A percentile compares a stretch with the other conserved stretches of the same genome.
Evolutionary conservation across 2,888 invertebrate species (phyloP).

Genomic region (Poecilus cupreus): DNA sequence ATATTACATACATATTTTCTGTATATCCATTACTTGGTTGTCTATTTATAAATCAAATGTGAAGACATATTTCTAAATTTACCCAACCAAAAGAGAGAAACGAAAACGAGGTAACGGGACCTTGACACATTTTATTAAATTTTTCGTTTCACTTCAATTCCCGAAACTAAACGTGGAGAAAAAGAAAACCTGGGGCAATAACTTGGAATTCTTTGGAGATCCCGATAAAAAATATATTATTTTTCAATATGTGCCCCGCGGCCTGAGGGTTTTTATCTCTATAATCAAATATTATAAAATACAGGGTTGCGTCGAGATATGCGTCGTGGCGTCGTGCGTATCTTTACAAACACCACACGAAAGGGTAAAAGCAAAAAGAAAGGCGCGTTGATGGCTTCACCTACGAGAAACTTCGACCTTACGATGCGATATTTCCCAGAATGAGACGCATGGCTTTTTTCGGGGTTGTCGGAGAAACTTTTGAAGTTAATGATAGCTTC

Average conservation of each 20-base stretch:
- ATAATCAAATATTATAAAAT: constrained; percentile 34
- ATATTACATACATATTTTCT: neutral
- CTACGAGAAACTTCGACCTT: constrained; percentile 13
- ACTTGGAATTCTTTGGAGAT: neutral
- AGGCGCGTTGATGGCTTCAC: constrained; percentile 4
- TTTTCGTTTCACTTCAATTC: constrained; percentile 21
- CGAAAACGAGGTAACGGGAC: neutral
- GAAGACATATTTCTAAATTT: constrained; percentile 19
- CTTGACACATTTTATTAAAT: constrained; percentile 37
- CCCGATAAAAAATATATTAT: constrained; percentile 30
- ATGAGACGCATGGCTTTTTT: neutral
- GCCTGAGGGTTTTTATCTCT: constrained; percentile 16
- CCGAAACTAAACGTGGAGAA: neutral
- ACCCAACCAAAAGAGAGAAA: constrained; percentile 1
- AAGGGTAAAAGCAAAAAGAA: neutral
- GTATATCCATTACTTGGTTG: neutral
- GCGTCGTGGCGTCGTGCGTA: neutral
- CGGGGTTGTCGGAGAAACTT: neutral
- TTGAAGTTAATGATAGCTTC: constrained; percentile 24
- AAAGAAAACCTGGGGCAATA: neutral
- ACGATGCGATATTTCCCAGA: constrained; percentile 6
- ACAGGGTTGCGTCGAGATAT: neutral
- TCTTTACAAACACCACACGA: constrained; percentile 7
- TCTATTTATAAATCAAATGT: constrained; percentile 20
- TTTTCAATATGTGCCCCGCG: constrained; percentile 10